Evolutionary conservation across 2,113 vertebrate species (phyloP).

Genomic region (Genyomyrus donnyi): DNA sequence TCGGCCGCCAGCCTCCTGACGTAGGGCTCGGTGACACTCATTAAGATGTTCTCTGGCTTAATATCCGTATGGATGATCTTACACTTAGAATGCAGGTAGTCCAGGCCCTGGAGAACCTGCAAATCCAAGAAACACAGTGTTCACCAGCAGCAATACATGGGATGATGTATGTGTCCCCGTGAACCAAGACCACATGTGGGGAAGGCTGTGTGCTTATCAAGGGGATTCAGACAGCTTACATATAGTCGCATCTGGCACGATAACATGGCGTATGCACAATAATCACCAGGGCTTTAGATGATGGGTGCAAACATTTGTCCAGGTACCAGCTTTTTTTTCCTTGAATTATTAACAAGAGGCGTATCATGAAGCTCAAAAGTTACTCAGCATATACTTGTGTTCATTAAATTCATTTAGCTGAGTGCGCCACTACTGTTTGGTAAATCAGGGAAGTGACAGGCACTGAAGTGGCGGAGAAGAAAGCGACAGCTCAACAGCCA

Average conservation of each 20-base stretch:
- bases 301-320: background rate
- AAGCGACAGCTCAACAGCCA: no score
- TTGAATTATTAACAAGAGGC: background rate
- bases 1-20: slow-evolving; percentile 86
- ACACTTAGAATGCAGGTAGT: slow-evolving; percentile 92
- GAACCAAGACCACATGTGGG: background rate
- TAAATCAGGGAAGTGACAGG: no score
- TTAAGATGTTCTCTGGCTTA: slow-evolving; percentile 92
- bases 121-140: background rate
- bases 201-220: background rate
- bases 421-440: background rate
- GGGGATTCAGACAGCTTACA: background rate
- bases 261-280: background rate
- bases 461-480: no score
- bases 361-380: background rate
- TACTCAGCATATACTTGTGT: background rate
- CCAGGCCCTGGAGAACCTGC: slow-evolving; percentile 90
- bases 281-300: background rate
- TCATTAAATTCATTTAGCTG: background rate
- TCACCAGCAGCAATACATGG: background rate
- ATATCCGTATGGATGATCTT: slow-evolving; percentile 97
- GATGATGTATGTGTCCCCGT: background rate
- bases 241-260: background rate
- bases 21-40: slow-evolving; percentile 87
- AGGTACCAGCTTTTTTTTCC: background rate